phyloP scores from a whole-genome alignment of 2,113 vertebrate genomes.

The Oryzias javanicus region DNA sequence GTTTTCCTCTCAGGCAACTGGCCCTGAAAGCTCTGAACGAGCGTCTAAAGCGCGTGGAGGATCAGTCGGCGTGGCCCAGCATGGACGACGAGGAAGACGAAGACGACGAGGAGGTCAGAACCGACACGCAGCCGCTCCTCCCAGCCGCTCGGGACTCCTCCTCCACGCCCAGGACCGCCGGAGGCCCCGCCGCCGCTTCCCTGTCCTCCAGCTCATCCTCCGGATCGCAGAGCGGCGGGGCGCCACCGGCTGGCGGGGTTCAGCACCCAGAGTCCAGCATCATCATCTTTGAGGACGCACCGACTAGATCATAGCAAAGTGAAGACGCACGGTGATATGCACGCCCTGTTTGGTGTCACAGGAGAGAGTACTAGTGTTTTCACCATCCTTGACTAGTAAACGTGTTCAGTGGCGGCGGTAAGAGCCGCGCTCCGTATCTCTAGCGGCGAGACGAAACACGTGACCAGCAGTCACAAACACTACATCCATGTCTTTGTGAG shows the following conservation, averaged over 20 bases:
- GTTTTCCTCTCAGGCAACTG: slow-evolving; percentile 82
- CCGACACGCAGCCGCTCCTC: slow-evolving; percentile 75
- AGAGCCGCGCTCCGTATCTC: slow-evolving; percentile 28
- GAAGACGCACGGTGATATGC: slow-evolving; percentile 17
- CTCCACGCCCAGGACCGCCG: slow-evolving; percentile 41
- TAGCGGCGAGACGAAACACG: slow-evolving; percentile 33
- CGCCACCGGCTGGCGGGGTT: slow-evolving; percentile 51
- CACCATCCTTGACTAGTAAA: slow-evolving; percentile 44
- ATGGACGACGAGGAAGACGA: slow-evolving; percentile 97
- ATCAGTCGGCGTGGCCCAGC: slow-evolving; percentile 93
- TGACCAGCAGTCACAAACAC: slow-evolving; percentile 16
- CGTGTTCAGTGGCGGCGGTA: slow-evolving; percentile 32
- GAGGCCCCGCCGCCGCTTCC: slow-evolving; percentile 54
- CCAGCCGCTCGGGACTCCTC: slow-evolving; percentile 55
- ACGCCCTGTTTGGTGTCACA: slow-evolving; percentile 34
- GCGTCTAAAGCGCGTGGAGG: slow-evolving; percentile 92
- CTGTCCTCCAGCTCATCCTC: slow-evolving; percentile 46
- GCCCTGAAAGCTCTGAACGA: slow-evolving; percentile 97
- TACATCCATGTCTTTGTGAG: slow-evolving; percentile 24
- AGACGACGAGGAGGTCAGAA: slow-evolving; percentile 82
- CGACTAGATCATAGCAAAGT: slow-evolving; percentile 81
- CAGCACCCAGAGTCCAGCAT: slow-evolving; percentile 86
- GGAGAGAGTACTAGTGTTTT: slow-evolving; percentile 34
- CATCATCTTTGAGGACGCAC: slow-evolving; percentile 90
- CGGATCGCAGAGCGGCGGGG: slow-evolving; percentile 30